These are phyloP conservation scores for Pimephales promelas DNA, from an alignment of 2,113 vertebrate genomes.

Conservation along the genomic window DNA sequence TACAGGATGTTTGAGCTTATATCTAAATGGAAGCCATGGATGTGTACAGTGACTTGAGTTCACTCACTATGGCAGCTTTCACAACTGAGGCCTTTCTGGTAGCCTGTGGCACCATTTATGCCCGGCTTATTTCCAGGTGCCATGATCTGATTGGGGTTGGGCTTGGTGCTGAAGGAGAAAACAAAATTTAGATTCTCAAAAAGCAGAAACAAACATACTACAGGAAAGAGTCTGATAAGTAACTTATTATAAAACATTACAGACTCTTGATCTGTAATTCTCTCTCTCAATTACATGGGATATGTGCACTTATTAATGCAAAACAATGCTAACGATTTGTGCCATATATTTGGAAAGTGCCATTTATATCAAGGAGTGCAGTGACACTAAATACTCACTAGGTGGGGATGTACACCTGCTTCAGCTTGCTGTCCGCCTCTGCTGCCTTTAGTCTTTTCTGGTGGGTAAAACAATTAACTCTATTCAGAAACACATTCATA, in stretches of 20 bases:
- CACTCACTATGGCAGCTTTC: constrained; percentile 95
- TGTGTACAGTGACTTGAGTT: neutral
- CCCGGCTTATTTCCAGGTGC: constrained; percentile 87
- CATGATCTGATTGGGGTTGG: constrained; percentile 94
- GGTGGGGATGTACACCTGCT: constrained; percentile 94
- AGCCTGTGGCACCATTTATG: constrained; percentile 87
- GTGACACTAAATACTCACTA: constrained; percentile 81
- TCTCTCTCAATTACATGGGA: neutral
- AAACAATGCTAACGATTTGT: neutral
- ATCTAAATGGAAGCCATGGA: neutral
- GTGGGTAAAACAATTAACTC: neutral
- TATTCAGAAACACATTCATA: neutral
- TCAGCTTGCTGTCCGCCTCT: constrained; percentile 91
- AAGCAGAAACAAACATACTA: neutral
- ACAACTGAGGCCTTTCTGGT: constrained; percentile 91
- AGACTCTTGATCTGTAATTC: too few species aligned
- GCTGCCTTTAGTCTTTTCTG: constrained; percentile 93
- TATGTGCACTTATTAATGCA: neutral
- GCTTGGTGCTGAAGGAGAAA: constrained; percentile 81
- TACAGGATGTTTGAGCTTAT: neutral
- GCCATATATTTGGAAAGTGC: neutral
- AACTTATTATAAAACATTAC: neutral
- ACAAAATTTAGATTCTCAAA: neutral
- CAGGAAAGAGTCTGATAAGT: neutral
- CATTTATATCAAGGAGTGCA: neutral